These are phyloP conservation scores for Drosophila ohnishii DNA, from an alignment of 1,140 invertebrate species.

Conservation along the genomic window DNA sequence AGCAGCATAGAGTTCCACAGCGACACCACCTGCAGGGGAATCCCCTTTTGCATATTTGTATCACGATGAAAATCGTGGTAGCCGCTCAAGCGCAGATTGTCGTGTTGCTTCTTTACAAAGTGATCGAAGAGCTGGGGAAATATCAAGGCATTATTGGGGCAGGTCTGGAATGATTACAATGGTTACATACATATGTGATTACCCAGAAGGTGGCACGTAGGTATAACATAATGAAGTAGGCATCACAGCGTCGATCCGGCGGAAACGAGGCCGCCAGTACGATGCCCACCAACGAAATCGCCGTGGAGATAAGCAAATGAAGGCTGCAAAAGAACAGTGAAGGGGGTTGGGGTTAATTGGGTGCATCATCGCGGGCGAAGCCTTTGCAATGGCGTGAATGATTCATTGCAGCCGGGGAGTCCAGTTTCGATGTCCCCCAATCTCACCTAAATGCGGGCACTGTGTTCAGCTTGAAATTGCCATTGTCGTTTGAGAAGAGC, in stretches of 20 bases:
- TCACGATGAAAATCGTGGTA: conserved; percentile 88
- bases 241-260: conserved; percentile 85
- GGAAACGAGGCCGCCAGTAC: conserved; percentile 85
- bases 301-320: conserved; percentile 84
- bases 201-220: conserved; percentile 86
- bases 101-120: conserved; percentile 85
- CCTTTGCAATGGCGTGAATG: conserved; percentile 20
- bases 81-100: conserved; percentile 85
- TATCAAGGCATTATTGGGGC: conserved; percentile 26
- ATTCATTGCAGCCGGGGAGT: conserved; percentile 49
- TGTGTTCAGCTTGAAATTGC: conserved; percentile 76
- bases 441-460: conserved; percentile 78
- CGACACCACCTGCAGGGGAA: conserved; percentile 86
- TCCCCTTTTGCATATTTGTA: conserved; percentile 85
- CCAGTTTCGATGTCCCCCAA: background rate
- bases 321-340: conserved; percentile 59
- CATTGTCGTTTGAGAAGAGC: conserved; percentile 58
- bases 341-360: conserved; percentile 31
- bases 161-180: conserved; percentile 27
- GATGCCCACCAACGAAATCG: conserved; percentile 85
- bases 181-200: conserved; percentile 84
- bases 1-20: conserved; percentile 86
- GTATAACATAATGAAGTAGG: conserved; percentile 88
- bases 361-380: conserved; percentile 13
- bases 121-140: conserved; percentile 84